These are phyloP conservation scores for Chymomyza caudatula DNA, from an alignment of 2,888 invertebrate genomes.

Conservation along the genomic window DNA sequence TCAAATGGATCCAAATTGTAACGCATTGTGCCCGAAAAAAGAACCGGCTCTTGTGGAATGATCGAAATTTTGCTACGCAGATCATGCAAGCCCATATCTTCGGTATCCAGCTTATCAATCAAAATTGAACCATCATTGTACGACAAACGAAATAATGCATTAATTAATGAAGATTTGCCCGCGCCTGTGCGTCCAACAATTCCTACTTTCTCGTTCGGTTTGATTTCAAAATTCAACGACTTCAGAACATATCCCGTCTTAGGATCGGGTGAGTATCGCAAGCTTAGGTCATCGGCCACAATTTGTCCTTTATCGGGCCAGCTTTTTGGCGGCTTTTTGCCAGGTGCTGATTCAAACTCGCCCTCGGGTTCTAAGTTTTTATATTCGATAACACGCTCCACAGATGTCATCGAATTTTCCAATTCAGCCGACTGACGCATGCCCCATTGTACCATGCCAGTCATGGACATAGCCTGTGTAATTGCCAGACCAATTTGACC, in stretches of 20 bases:
- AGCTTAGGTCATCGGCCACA: constrained; percentile 83
- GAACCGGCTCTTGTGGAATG: constrained; percentile 90
- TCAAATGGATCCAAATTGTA: constrained; percentile 94
- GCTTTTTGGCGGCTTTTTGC: constrained; percentile 81
- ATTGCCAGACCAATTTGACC: constrained; percentile 89
- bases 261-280: constrained; percentile 83
- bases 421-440: constrained; percentile 95
- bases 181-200: constrained; percentile 86
- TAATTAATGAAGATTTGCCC: constrained; percentile 85
- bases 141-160: constrained; percentile 88
- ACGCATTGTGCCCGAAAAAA: constrained; percentile 91
- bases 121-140: constrained; percentile 87
- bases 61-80: constrained; percentile 88
- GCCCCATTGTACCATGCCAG: constrained; percentile 87
- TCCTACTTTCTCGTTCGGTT: constrained; percentile 83
- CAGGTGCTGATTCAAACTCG: constrained; percentile 82
- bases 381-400: constrained; percentile 89
- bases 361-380: constrained; percentile 77
- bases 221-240: constrained; percentile 82
- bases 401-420: constrained; percentile 92
- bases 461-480: constrained; percentile 87
- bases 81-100: constrained; percentile 85
- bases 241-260: constrained; percentile 86
- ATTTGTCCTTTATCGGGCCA: constrained; percentile 87
- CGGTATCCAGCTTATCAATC: constrained; percentile 88